Base-by-base conservation (phyloP, 2,888 invertebrate genomes). In the Marronus borbonicus region DNA sequence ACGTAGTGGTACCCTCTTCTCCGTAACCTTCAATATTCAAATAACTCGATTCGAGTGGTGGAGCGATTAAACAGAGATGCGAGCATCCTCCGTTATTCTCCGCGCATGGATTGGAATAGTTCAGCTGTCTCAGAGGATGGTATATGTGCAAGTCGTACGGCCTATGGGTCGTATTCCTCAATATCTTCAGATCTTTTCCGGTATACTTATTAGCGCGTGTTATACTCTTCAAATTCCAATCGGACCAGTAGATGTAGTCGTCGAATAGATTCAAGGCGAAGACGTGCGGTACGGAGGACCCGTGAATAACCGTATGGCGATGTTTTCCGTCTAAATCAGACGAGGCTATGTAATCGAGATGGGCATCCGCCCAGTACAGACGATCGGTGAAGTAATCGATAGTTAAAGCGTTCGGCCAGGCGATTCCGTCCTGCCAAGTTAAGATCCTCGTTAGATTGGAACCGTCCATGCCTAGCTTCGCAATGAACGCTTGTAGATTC, bases 371-470 rank as follows among this genome's bases (percentile, higher is more conserved):
- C 95, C 97, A 99, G 89, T 97, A 99, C 64, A 99, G 93, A 84
- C 96, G 92, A 84, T 98, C 97, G 0, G 98, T 97, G 87, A 98
- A 97, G 88, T 97, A 98, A 86, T 99, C 99, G 78, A 99, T 94
- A 0, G 99, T 97, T 17, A 99, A 88, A 0, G 98, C 99, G 88
- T 99, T 99, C 0, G 99, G 99, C 99, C 99, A 99, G 0, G 98
- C 98, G 70, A 99, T 95, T 85, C 97, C 97, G 82, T 98, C 93
- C 85, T 97, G 96, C 93, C 97, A 96, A 28, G 95, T 96, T 17
- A 98, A 90, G 81, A 99, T 96, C 76, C 95, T 91, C 0, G 95
- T 95, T 84, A 96, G 95, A 85, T 97, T 96, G 7, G 95, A 94
- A 0, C 99, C 99, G 85, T 99, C 98, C 97, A 99, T 97, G 69